Percentiles rank a stretch among this genome's conserved stretches.
Conservation (phyloP, 2,797 vertebrate species). For the Micrastur ruficollis region DNA sequence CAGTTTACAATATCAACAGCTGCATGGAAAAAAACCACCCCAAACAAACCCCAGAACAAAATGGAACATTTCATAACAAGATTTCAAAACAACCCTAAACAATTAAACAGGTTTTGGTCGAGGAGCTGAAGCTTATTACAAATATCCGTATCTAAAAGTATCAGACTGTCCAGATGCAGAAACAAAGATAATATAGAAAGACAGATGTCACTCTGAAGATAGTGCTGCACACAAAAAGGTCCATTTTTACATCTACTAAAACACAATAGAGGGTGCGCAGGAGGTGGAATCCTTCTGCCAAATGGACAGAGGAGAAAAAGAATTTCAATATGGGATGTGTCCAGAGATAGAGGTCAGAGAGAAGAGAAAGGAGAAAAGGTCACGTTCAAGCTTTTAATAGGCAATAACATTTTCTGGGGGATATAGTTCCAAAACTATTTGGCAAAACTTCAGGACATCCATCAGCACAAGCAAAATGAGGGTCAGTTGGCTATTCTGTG, state of each 20-base stretch:
- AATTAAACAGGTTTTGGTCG: neutral
- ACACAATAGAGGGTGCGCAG: neutral
- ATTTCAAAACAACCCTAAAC: neutral
- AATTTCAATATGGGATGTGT: constrained; percentile 16
- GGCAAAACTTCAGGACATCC: constrained; percentile 58
- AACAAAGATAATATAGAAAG: neutral
- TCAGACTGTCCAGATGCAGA: neutral
- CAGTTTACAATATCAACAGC: constrained; percentile 43
- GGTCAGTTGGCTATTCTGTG: constrained; percentile 65
- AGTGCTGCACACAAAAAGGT: neutral
- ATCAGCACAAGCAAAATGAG: constrained; percentile 47
- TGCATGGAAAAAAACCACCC: neutral
- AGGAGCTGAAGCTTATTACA: neutral
- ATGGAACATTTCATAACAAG: neutral
- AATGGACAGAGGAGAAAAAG: neutral
- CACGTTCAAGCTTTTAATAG: constrained; percentile 54
- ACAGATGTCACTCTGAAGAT: constrained; percentile 3
- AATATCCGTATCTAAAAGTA: neutral
- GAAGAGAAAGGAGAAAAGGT: constrained; percentile 45
- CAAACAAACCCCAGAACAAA: neutral
- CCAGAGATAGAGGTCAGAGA: constrained; percentile 20
- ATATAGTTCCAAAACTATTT: constrained; percentile 68
- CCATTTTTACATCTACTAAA: neutral
- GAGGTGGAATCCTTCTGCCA: neutral
- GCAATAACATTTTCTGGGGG: constrained; percentile 51